Percentiles rank a stretch among this genome's conserved stretches.
Conservation (phyloP, 2,113 vertebrate species). For the Atractosteus spatula region DNA sequence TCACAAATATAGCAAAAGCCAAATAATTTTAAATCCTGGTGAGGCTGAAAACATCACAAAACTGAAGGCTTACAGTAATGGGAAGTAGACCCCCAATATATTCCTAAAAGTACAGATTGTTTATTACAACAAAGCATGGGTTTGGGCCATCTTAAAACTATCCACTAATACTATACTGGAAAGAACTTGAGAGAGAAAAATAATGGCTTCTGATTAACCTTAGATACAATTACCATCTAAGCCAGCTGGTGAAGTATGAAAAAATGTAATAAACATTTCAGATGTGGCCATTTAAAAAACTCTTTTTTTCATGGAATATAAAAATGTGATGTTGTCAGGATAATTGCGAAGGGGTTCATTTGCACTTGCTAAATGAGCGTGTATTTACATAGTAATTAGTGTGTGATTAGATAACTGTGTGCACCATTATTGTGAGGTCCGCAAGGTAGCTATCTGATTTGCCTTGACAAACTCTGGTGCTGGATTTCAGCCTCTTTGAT, state of each 20-base stretch:
- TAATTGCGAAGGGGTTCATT: not conserved
- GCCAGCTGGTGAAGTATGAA: not conserved
- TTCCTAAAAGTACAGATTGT: too few species aligned
- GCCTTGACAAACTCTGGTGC: not conserved
- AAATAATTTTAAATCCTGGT: too few species aligned
- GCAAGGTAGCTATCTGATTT: not conserved
- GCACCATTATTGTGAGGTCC: not conserved
- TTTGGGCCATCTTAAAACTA: too few species aligned
- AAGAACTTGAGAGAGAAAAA: too few species aligned
- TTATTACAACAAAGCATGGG: too few species aligned
- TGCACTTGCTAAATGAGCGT: not conserved
- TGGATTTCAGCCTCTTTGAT: not conserved
- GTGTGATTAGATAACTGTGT: not conserved
- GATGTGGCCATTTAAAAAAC: not conserved
- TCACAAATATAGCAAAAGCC: too few species aligned
- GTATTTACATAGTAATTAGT: conserved; percentile 4
- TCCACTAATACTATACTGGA: too few species aligned
- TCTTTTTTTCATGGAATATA: not conserved
- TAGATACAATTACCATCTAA: not conserved
- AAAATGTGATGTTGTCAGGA: too few species aligned
- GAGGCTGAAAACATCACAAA: too few species aligned
- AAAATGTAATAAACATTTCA: not conserved
- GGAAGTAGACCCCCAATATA: too few species aligned
- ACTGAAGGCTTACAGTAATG: too few species aligned
- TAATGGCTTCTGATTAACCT: not conserved